Evolutionary conservation across 2,888 invertebrate genomes (phyloP).

Genomic region (Andrena flavipes): DNA sequence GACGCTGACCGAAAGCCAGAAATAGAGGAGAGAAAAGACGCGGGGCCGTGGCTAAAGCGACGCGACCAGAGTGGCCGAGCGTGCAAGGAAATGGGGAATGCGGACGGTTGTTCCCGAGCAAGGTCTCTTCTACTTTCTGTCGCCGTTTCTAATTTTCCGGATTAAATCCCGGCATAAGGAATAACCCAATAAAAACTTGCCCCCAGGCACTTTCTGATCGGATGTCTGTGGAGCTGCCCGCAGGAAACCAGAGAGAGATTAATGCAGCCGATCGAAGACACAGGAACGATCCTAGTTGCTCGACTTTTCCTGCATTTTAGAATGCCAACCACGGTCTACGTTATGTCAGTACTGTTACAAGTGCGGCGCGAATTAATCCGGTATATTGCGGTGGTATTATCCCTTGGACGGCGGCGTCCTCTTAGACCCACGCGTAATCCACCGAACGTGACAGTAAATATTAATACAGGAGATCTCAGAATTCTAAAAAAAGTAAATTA

Average conservation of each 20-base stretch:
- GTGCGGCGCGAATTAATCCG: neutral
- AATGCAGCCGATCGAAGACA: neutral
- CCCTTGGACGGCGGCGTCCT: no score
- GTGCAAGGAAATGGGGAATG: conserved; percentile 51
- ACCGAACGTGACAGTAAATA: no score
- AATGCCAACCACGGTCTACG: no score
- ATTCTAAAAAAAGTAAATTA: no score
- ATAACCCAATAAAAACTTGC: conserved; percentile 3
- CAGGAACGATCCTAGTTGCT: neutral
- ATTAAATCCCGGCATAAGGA: conserved; percentile 30
- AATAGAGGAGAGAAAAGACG: conserved; percentile 63
- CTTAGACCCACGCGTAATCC: no score
- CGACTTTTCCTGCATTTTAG: neutral
- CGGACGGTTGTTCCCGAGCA: conserved; percentile 30
- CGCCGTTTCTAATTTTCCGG: conserved; percentile 40
- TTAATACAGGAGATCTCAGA: no score
- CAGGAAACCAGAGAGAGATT: neutral
- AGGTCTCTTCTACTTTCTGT: conserved; percentile 35
- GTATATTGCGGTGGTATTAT: no score
- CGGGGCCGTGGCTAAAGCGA: conserved; percentile 48
- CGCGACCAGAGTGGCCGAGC: conserved; percentile 48
- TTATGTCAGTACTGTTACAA: no score
- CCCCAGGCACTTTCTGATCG: neutral
- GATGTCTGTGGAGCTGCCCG: neutral
- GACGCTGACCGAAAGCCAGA: conserved; percentile 70